Conservation (phyloP, 2,113 vertebrate genomes). For the Nannospalax galili region DNA sequence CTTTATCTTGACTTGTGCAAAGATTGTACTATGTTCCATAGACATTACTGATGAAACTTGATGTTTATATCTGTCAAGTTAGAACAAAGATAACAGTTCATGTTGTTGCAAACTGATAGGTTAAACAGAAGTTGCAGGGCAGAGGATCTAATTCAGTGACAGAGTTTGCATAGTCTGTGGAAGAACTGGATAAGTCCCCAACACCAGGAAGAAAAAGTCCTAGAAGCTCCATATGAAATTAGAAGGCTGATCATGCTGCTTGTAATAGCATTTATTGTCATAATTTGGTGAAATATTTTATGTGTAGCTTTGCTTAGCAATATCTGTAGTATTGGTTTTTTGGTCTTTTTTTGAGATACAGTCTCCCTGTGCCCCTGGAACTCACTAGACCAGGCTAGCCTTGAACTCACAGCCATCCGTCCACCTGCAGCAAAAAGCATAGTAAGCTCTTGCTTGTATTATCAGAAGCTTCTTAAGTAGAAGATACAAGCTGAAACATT, state of each 20-base stretch:
- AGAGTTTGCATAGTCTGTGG: background rate
- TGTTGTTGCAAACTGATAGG: background rate
- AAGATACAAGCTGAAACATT: conserved; percentile 40
- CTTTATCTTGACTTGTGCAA: conserved; percentile 9
- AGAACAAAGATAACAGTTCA: background rate
- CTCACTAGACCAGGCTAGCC: too few relatives aligned
- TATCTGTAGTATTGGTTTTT: conserved; percentile 3
- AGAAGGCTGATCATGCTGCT: conserved; percentile 9
- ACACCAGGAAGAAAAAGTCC: background rate
- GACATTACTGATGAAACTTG: background rate
- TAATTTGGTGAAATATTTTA: conserved; percentile 15
- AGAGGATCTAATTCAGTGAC: background rate
- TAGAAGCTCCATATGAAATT: background rate
- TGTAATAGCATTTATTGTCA: background rate
- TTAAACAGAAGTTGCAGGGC: background rate
- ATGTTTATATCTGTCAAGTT: background rate
- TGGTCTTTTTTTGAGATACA: background rate
- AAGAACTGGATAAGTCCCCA: background rate
- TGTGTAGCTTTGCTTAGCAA: background rate
- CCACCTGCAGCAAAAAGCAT: background rate
- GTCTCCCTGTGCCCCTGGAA: background rate
- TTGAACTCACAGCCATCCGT: too few relatives aligned
- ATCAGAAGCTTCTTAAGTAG: background rate
- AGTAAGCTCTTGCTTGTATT: background rate
- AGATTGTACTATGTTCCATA: background rate